Conservation (phyloP, 2,888 invertebrate genomes). For the Dendrolimus pini region DNA sequence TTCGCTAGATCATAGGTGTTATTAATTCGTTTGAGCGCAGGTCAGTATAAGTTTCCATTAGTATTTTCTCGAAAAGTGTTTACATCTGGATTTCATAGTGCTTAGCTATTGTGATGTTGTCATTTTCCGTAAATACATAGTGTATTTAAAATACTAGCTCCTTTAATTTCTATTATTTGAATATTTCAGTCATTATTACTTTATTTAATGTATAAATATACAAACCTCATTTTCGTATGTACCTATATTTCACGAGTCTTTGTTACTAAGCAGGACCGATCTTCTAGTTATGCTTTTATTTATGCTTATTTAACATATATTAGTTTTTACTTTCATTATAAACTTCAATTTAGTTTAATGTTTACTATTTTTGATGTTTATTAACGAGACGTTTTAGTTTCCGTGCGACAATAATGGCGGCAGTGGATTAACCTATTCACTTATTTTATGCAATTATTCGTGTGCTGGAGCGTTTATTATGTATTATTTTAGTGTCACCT, state of each 20-base stretch:
- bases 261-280: constrained; percentile 53
- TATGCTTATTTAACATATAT: constrained; percentile 14
- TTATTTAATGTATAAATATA: constrained; percentile 41
- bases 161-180: constrained; percentile 15
- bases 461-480: constrained; percentile 23
- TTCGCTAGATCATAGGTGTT: constrained; percentile 58
- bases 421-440: constrained; percentile 73
- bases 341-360: constrained; percentile 47
- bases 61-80: constrained; percentile 79
- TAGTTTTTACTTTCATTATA: constrained; percentile 17
- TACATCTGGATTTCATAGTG: constrained; percentile 83
- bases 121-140: constrained; percentile 46
- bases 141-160: constrained; percentile 21
- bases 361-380: constrained; percentile 74
- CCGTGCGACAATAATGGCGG: constrained; percentile 75
- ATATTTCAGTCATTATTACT: constrained; percentile 31
- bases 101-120: constrained; percentile 77
- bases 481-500: constrained; percentile 41
- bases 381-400: constrained; percentile 66
- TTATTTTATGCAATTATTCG: constrained; percentile 45
- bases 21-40: constrained; percentile 45
- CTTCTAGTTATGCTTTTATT: constrained; percentile 18
- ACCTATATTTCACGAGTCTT: constrained; percentile 53
- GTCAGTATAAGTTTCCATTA: constrained; percentile 51
- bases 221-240: constrained; percentile 65